These are phyloP conservation scores for Nymphalis io DNA, from an alignment of 1,140 invertebrate species.

Conservation along the genomic window DNA sequence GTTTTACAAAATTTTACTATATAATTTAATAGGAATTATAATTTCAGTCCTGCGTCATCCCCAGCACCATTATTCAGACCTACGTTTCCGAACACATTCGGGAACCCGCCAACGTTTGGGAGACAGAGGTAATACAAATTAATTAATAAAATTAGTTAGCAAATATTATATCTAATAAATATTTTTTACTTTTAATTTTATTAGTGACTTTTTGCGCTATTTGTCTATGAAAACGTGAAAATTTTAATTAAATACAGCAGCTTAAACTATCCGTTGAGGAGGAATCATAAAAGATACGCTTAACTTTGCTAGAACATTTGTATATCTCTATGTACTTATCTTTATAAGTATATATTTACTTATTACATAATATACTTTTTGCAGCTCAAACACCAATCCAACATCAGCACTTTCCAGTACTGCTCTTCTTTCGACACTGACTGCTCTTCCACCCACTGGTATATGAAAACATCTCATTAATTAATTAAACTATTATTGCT, in stretches of 20 bases:
- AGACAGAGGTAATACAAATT: slow-evolving; percentile 58
- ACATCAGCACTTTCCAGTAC: slow-evolving; percentile 67
- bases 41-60: slow-evolving; percentile 78
- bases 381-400: slow-evolving; percentile 58
- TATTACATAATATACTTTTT: slow-evolving; percentile 27
- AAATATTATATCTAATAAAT: too few species aligned
- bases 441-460: slow-evolving; percentile 71
- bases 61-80: slow-evolving; percentile 86
- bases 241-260: too few species aligned
- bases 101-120: slow-evolving; percentile 75
- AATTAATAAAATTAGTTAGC: not conserved
- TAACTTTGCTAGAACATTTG: too few species aligned
- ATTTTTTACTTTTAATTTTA: too few species aligned
- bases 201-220: too few species aligned
- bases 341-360: too few species aligned
- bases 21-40: not conserved
- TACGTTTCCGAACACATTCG: slow-evolving; percentile 86
- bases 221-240: too few species aligned
- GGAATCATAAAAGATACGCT: too few species aligned
- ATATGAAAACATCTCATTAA: not conserved
- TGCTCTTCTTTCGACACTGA: slow-evolving; percentile 67
- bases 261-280: too few species aligned
- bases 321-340: too few species aligned
- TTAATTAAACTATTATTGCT: not conserved
- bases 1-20: not conserved